Conservation (phyloP, 2,888 invertebrate genomes). For the Neria commutata region DNA sequence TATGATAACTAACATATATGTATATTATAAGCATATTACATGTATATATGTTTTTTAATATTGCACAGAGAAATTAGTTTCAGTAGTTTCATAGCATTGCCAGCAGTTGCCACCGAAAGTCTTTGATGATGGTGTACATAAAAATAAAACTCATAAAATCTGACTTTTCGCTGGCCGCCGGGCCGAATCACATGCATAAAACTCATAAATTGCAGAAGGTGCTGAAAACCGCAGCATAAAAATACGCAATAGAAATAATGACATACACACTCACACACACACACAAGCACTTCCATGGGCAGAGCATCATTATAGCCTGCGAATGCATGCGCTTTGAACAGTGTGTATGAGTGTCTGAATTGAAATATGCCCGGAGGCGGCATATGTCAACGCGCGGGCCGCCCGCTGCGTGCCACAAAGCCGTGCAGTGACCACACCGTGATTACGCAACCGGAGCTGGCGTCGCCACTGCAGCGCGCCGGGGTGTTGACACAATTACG, state of each 20-base stretch:
- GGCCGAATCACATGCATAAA: too few relatives aligned
- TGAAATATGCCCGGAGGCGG: constrained; percentile 10
- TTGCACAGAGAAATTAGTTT: too few relatives aligned
- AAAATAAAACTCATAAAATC: too few relatives aligned
- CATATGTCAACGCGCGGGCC: constrained; percentile 16
- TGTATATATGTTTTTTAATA: too few relatives aligned
- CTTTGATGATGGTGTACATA: too few relatives aligned
- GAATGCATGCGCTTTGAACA: too few relatives aligned
- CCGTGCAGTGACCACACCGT: neutral
- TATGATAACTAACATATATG: too few relatives aligned
- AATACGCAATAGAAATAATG: constrained; percentile 27
- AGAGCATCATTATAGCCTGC: neutral
- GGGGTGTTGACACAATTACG: constrained; percentile 43
- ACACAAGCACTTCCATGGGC: neutral
- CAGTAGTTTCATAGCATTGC: too few relatives aligned
- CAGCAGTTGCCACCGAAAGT: too few relatives aligned
- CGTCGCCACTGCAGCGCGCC: neutral
- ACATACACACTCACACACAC: constrained; percentile 13
- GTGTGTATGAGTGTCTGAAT: constrained; percentile 11
- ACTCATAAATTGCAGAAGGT: constrained; percentile 21
- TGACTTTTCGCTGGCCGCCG: too few relatives aligned
- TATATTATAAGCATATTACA: too few relatives aligned
- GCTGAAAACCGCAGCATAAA: constrained; percentile 29
- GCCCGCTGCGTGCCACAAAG: neutral
- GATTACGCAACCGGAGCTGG: neutral